phyloP scores from a whole-genome alignment of 2,113 vertebrate species.

The Zosterops lateralis region DNA sequence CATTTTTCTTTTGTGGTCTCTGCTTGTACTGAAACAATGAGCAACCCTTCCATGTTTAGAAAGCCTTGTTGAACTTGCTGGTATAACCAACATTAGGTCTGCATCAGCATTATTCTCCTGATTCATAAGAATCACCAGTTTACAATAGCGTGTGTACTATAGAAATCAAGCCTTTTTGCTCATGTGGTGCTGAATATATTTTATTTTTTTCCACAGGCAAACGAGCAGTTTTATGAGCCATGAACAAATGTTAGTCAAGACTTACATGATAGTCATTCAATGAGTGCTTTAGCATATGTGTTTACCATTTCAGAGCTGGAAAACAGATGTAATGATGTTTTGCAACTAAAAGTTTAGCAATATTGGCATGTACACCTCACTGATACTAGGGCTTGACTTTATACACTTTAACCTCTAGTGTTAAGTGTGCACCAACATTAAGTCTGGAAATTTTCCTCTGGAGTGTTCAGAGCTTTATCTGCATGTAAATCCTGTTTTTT shows the following conservation, averaged over 20 bases:
- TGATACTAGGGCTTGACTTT: not conserved
- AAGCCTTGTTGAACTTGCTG: not conserved
- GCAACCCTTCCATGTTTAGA: not conserved
- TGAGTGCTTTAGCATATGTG: not conserved
- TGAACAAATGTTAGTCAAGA: not conserved
- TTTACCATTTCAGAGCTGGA: not conserved
- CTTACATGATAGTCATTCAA: not conserved
- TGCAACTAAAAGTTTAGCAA: not conserved
- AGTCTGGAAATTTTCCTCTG: not conserved
- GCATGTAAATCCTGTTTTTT: not conserved
- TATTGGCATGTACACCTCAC: not conserved
- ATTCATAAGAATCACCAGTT: not conserved
- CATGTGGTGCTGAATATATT: not conserved
- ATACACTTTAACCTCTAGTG: not conserved
- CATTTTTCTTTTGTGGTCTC: not conserved
- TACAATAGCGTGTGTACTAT: not conserved
- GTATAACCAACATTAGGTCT: not conserved
- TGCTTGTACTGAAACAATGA: not conserved
- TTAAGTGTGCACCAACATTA: not conserved
- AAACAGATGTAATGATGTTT: not conserved
- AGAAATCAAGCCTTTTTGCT: not conserved
- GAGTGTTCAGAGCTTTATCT: not conserved
- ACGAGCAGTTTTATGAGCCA: not conserved
- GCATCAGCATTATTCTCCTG: not conserved
- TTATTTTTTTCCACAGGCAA: not conserved